Evolutionary conservation across 2,113 vertebrate genomes (phyloP).

Genomic region (Mus pahari): DNA sequence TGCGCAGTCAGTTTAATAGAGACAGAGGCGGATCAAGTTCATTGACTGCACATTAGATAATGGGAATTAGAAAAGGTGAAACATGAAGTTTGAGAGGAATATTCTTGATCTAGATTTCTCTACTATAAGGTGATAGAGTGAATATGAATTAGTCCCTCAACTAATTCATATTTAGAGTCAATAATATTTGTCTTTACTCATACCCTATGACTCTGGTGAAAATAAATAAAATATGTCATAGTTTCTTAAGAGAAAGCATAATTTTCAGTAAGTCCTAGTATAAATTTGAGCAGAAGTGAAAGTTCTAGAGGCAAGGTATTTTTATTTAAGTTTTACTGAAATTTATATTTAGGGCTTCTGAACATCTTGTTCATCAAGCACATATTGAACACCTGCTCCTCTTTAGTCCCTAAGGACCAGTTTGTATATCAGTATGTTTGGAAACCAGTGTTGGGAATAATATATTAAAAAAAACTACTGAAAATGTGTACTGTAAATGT

Average conservation of each 20-base stretch:
- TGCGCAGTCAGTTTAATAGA: neutral
- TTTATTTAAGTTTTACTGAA: constrained; percentile 48
- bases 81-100: neutral
- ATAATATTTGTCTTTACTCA: constrained; percentile 6
- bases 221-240: constrained; percentile 61
- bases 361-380: constrained; percentile 40
- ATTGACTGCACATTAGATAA: neutral
- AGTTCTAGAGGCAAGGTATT: constrained; percentile 16
- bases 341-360: neutral
- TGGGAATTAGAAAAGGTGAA: neutral
- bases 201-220: neutral
- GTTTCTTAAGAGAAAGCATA: constrained; percentile 16
- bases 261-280: neutral
- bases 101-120: constrained; percentile 37
- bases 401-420: neutral
- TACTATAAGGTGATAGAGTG: constrained; percentile 8
- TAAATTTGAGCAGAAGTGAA: neutral
- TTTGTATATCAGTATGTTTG: constrained; percentile 9
- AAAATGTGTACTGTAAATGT: neutral
- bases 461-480: neutral
- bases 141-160: constrained; percentile 21
- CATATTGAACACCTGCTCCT: constrained; percentile 5
- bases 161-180: constrained; percentile 27
- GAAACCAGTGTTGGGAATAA: neutral
- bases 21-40: neutral